Evolutionary conservation across 1,140 invertebrate genomes (phyloP), one percentile per base, ranked within the genome.

Genomic region (Leptonema lineaticorne): DNA sequence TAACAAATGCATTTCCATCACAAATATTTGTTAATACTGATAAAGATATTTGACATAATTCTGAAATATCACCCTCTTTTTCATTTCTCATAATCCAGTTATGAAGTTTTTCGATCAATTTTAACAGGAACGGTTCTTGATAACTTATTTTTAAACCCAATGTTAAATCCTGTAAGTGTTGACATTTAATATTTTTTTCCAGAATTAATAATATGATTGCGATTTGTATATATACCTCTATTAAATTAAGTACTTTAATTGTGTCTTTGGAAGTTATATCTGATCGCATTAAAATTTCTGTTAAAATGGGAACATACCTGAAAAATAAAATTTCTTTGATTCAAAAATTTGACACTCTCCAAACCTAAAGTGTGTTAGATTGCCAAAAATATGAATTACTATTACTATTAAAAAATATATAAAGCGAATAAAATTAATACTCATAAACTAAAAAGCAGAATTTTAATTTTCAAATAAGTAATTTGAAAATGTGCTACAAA

Each of bases 11-110:
- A 78, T 90, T 90, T 69, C 87, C 88, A 72, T 89, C 87, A 74
- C 88, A 90, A 11, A 91, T 76, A 80, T 90, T 90, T 1, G 88
- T 86, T n/a, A 91, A 75, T n/a, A 90, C 83, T 0, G 86, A 85
- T 2, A 91, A 78, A 0, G 87, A 86, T 28, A 87, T 79, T 9
- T 84, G 78, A 0, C 79, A 77, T 20, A 88, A 29, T 2, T 57
- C 28, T 18, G 27, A 85, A 2, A 85, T 78, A 33, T 85, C 74
- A 57, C 4, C 8, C 6, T 83, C 79, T 0, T 73, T 57, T 75
- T 82, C 83, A 0, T 82, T 82, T 20, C 83, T 78, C n/a, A 75
- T 78, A 63, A 89, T 83, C 85, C 85, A 90, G 27, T 84, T 81
- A 0, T 85, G 84, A 18, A 90, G 73, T 14, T 82, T 85, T 14